phyloP scores from a whole-genome alignment of 2,888 invertebrate species.

The Melieria picta region DNA sequence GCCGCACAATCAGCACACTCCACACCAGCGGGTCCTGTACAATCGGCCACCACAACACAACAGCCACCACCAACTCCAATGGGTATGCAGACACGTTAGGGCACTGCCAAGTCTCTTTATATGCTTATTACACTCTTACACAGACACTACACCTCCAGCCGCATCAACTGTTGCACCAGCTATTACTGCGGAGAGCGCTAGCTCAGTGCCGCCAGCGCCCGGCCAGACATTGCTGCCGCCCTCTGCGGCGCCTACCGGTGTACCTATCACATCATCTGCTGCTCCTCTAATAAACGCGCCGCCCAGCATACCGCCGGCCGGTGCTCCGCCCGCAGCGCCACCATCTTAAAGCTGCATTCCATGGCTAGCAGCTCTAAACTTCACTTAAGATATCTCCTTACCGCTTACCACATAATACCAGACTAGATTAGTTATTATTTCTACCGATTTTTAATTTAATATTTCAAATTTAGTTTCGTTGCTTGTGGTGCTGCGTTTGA shows the following conservation, averaged over 20 bases:
- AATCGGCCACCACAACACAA: too few species aligned
- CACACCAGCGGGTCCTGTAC: not conserved
- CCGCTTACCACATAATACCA: too few species aligned
- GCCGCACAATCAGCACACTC: conserved; percentile 8
- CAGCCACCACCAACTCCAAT: conserved; percentile 41
- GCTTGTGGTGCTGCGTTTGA: too few species aligned
- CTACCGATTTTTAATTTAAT: too few species aligned
- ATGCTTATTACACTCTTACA: conserved; percentile 5
- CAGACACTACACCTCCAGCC: conserved; percentile 42
- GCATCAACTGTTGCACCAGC: conserved; percentile 22
- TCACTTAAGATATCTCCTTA: too few species aligned
- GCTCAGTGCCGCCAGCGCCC: conserved; percentile 18
- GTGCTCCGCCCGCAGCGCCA: conserved; percentile 23
- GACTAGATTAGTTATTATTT: too few species aligned
- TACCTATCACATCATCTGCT: conserved; percentile 32
- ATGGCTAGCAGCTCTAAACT: too few species aligned
- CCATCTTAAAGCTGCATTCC: conserved; percentile 36
- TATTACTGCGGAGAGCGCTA: conserved; percentile 30
- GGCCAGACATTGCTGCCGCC: conserved; percentile 31
- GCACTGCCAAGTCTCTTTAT: not conserved
- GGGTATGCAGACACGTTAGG: conserved; percentile 32
- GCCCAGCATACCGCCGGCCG: conserved; percentile 39
- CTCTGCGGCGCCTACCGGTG: conserved; percentile 29
- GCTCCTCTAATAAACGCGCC: conserved; percentile 32
- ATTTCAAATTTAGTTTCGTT: too few species aligned